Evolutionary conservation across 2,797 vertebrate genomes (phyloP), one percentile per base, ranked within the genome.

Genomic region (Liparis tanakae): DNA sequence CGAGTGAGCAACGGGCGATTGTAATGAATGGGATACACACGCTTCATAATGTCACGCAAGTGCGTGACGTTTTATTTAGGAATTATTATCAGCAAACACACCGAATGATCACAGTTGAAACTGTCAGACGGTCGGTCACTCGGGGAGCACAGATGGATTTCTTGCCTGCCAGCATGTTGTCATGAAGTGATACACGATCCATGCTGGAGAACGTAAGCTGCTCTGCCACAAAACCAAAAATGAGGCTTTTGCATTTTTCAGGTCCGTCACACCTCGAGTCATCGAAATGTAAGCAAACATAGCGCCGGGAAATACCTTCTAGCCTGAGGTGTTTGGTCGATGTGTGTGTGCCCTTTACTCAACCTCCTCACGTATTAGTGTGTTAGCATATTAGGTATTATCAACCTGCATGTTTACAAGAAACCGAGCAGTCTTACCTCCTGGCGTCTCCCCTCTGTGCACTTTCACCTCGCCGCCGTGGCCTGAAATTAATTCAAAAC

Each of bases 1-100:
- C 85, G 91, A 88, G 80, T 87, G 89, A 88, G 82, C 80, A 80
- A 79, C 37, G 58, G 74, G 62, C 74, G 51, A 72, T 62, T 72
- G 76, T 62, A 80, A 81, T 78, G 65, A 91, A 89, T 77, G 60
- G 72, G 51, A 78, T 46, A 53, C 60, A 78, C 9, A 6, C 12
- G 5, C 48, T 44, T 67, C 64, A 57, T 67, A 70, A 59, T 59
- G 75, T 60, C 48, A 20, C 3, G 33, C 41, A 41, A 75, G 77
- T 36, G 12, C 43, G n/a, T 69, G 60, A 43, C 59, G 33, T 84
- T 85, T 90, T 83, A 85, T 88, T 87, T 76, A 51, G 65, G 46
- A 85, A 86, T 82, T 62, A 75, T 80, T 86, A 83, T 78, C 44
- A 61, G 78, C 54, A 43, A 56, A 79, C 67, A 86, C 66, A 79